These are phyloP conservation scores for Tinea pellionella DNA, from an alignment of 2,888 invertebrate species.

Conservation along the genomic window DNA sequence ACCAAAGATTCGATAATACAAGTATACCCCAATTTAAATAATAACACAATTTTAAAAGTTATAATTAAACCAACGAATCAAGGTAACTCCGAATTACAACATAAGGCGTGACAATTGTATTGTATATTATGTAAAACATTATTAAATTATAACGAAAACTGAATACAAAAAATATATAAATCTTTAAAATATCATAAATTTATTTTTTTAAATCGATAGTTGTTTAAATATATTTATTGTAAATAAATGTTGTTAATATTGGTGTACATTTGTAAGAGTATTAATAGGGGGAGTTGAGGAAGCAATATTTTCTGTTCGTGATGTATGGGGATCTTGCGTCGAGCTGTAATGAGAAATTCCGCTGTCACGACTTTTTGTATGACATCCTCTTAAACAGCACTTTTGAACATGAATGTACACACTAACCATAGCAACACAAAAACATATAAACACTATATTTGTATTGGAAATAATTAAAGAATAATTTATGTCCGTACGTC, in stretches of 20 bases:
- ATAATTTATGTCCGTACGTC: no score
- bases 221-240: neutral
- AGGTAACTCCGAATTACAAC: no score
- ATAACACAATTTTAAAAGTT: no score
- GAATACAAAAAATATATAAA: no score
- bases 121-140: no score
- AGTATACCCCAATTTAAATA: no score
- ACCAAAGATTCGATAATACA: no score
- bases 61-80: no score
- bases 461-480: neutral
- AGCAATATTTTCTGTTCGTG: slow-evolving; percentile 61
- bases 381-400: slow-evolving; percentile 32
- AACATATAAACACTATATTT: neutral
- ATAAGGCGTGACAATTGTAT: no score
- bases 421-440: neutral
- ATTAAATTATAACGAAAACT: no score
- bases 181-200: no score
- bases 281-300: slow-evolving; percentile 28
- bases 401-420: slow-evolving; percentile 27
- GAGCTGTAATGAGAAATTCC: slow-evolving; percentile 64
- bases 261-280: neutral
- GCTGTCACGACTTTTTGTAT: slow-evolving; percentile 58
- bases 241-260: neutral
- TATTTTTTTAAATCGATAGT: no score
- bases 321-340: slow-evolving; percentile 57